Percentiles rank a stretch among this genome's conserved stretches.
Conservation (phyloP, 2,113 vertebrate genomes). For the Cercocebus atys region DNA sequence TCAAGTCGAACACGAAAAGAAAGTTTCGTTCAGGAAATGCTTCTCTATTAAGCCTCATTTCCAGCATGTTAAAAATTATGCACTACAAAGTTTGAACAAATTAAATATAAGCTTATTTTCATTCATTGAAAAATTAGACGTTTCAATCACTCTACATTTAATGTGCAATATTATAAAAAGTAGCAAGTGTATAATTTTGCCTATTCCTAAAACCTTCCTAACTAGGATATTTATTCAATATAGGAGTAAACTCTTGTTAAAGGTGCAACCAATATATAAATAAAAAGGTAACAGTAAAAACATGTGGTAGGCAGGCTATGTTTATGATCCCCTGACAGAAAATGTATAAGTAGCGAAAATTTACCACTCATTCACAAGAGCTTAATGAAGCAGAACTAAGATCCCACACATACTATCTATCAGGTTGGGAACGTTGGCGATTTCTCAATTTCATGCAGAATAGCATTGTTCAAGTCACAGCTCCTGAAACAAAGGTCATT, state of each 20-base stretch:
- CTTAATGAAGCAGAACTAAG: slow-evolving; percentile 87
- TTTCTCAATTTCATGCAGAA: slow-evolving; percentile 81
- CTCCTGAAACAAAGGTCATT: slow-evolving; percentile 77
- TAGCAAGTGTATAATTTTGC: slow-evolving; percentile 79
- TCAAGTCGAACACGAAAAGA: not conserved
- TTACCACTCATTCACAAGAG: slow-evolving; percentile 82
- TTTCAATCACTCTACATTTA: slow-evolving; percentile 73
- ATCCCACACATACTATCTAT: slow-evolving; percentile 76
- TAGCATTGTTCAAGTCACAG: slow-evolving; percentile 72
- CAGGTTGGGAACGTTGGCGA: slow-evolving; percentile 74
- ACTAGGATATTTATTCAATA: slow-evolving; percentile 79
- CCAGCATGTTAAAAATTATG: not conserved
- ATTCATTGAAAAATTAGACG: slow-evolving; percentile 68
- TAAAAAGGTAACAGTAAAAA: slow-evolving; percentile 78
- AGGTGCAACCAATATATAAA: slow-evolving; percentile 72
- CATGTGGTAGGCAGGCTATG: slow-evolving; percentile 72
- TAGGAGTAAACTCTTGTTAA: slow-evolving; percentile 83
- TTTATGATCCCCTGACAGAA: slow-evolving; percentile 84
- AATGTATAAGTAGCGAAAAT: slow-evolving; percentile 83
- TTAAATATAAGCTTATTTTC: slow-evolving; percentile 48
- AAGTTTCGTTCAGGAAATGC: not conserved
- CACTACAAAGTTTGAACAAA: not conserved
- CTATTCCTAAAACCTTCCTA: slow-evolving; percentile 79
- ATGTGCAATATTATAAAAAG: slow-evolving; percentile 76
- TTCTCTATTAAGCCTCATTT: not conserved